A percentile compares a stretch with the other conserved stretches of the same genome.
Evolutionary conservation across 2,888 invertebrate genomes (phyloP).

Genomic region (Drosophila meridiana): DNA sequence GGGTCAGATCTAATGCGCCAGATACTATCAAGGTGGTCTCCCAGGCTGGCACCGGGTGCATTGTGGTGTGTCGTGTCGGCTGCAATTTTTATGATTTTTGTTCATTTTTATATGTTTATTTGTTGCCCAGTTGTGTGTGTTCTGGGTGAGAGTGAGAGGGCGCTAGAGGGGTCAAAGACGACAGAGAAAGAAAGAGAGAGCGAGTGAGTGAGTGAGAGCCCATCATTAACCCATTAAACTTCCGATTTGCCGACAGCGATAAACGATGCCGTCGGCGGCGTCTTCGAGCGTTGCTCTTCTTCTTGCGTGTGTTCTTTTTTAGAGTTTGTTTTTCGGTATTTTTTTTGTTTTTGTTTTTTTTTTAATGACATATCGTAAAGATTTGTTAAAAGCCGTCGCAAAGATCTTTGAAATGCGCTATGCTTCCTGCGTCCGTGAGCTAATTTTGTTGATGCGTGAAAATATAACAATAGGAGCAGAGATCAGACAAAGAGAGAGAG

Average conservation of each 20-base stretch:
- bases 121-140: constrained; percentile 52
- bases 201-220: constrained; percentile 31
- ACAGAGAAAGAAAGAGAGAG: constrained; percentile 10
- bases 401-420: constrained; percentile 68
- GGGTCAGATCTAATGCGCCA: constrained; percentile 36
- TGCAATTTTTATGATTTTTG: constrained; percentile 79
- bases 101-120: constrained; percentile 78
- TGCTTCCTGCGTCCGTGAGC: constrained; percentile 71
- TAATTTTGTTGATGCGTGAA: constrained; percentile 67
- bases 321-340: constrained; percentile 29
- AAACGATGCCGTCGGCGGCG: constrained; percentile 63
- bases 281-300: constrained; percentile 21
- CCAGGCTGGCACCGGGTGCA: constrained; percentile 72
- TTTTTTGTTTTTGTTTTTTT: constrained; percentile 26
- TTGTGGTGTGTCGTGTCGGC: constrained; percentile 66
- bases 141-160: background rate
- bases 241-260: constrained; percentile 81
- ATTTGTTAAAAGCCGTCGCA: constrained; percentile 77
- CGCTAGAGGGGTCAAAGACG: constrained; percentile 2
- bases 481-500: background rate
- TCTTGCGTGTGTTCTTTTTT: constrained; percentile 30
- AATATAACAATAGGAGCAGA: constrained; percentile 44
- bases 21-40: constrained; percentile 68
- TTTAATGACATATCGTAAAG: constrained; percentile 81
- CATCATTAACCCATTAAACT: constrained; percentile 81